phyloP scores from a whole-genome alignment of 2,113 vertebrate species.

The Megatriorchis doriae region DNA sequence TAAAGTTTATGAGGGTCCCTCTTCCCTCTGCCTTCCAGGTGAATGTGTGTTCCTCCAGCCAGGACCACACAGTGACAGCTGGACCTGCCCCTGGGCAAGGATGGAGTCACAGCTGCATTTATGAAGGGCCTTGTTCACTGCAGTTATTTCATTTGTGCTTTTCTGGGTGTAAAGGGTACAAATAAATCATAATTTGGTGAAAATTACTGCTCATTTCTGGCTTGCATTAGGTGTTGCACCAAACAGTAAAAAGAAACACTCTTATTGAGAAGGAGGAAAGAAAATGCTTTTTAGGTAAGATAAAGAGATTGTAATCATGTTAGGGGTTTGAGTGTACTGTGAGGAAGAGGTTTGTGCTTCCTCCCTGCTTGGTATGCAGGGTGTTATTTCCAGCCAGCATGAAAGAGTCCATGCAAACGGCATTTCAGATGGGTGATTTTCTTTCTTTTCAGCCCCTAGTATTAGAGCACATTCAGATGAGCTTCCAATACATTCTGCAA shows the following conservation, averaged over 20 bases:
- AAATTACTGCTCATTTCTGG: not conserved
- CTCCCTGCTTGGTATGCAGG: not conserved
- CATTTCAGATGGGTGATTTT: not conserved
- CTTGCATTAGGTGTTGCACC: not conserved
- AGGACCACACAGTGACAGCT: not conserved
- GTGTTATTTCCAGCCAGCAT: not conserved
- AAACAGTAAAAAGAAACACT: not conserved
- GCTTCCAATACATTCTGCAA: not conserved
- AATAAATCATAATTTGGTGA: not conserved
- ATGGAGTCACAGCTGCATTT: not conserved
- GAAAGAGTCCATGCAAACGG: not conserved
- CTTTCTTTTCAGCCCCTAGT: not conserved
- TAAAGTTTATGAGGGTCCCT: not conserved
- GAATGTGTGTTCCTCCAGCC: not conserved
- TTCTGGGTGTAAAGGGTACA: not conserved
- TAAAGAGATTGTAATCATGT: not conserved
- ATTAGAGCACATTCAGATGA: not conserved
- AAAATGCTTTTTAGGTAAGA: not conserved
- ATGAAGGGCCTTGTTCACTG: not conserved
- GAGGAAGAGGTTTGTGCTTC: constrained; percentile 25
- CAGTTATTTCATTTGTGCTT: not conserved
- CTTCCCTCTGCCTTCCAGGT: not conserved
- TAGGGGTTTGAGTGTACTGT: not conserved
- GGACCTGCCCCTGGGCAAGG: not conserved
- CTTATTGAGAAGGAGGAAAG: not conserved